Percentiles rank a stretch among this genome's conserved stretches.
phyloP scores from a whole-genome alignment of 2,888 invertebrate genomes.

The Ophion ventricosus region DNA sequence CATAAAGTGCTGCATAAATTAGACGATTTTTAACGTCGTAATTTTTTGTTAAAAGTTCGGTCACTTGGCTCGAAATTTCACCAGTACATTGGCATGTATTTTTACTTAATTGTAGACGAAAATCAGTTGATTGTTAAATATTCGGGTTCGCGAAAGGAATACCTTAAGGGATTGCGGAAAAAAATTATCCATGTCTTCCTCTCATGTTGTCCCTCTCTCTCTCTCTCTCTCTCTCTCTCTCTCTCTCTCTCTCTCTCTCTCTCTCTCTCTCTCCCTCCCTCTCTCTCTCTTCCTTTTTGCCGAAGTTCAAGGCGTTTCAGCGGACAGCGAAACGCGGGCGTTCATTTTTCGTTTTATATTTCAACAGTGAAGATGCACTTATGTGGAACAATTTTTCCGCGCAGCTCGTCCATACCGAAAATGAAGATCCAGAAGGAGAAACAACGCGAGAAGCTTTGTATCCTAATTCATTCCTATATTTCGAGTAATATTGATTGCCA shows the following conservation, averaged over 20 bases:
- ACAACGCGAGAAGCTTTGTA: neutral
- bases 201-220: slow-evolving; percentile 21
- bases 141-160: too few relatives aligned
- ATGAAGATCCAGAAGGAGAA: neutral
- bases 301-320: neutral
- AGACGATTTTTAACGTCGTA: too few relatives aligned
- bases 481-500: slow-evolving; percentile 6
- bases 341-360: neutral
- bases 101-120: too few relatives aligned
- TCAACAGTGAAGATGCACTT: slow-evolving; percentile 22
- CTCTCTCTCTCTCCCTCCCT: slow-evolving; percentile 4
- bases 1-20: too few relatives aligned
- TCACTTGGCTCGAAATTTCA: too few relatives aligned
- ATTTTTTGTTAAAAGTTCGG: too few relatives aligned
- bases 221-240: slow-evolving; percentile 33
- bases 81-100: too few relatives aligned
- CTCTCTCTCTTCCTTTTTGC: slow-evolving; percentile 16
- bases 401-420: neutral
- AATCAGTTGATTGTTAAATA: too few relatives aligned
- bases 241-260: neutral
- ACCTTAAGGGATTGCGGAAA: slow-evolving; percentile 32
- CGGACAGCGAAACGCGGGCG: neutral
- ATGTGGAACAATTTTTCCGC: neutral
- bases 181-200: slow-evolving; percentile 43
- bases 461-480: neutral